Evolutionary conservation across 2,888 invertebrate species (phyloP), one percentile per base, ranked within the genome.

Genomic region (Drosophila birchii): DNA sequence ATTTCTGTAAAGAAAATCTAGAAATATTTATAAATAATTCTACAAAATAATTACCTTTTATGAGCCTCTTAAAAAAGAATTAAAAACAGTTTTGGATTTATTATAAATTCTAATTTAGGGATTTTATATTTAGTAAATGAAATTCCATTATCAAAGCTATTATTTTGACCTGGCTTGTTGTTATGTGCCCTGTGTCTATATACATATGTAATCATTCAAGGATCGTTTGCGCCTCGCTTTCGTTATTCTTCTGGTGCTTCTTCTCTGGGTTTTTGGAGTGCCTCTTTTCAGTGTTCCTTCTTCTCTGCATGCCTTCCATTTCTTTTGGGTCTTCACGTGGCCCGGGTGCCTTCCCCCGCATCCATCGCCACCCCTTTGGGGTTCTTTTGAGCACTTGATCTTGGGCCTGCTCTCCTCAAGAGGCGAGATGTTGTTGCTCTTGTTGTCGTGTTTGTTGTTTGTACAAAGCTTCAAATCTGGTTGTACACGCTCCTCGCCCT

Each of bases 391-490:
- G 73, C 86, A 89, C 89, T 89, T 86, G 88, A 86, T 87, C 89
- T 86, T 82, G 73, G 76, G 49, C 34, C 69, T 64, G 69, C 76
- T 77, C 80, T 75, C 85, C 63, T 76, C 49, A 66, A 66, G 66
- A 66, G 64, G 20, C 34, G 68, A 53, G 68, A 53, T 43, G 47
- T 49, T 61, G 41, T 45, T 51, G 44, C 29, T 60, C 36, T 45
- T 51, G 44, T 23, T 54, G 54, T 20, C 60, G 36, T 59, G 47
- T 66, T 82, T 55, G 75, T 76, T 86, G 82, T 86, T 86, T 86
- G 88, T 86, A 82, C 70, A 86, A 86, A 86, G 86, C 86, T 89
- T 89, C 80, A 86, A 89, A 87, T 86, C 88, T 82, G 83, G 80
- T 70, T 75, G 58, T 69, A 75, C 76, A 76, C 58, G 44, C 47